Conservation (phyloP, 2,888 invertebrate species). For the Drosophila nigricruria region DNA sequence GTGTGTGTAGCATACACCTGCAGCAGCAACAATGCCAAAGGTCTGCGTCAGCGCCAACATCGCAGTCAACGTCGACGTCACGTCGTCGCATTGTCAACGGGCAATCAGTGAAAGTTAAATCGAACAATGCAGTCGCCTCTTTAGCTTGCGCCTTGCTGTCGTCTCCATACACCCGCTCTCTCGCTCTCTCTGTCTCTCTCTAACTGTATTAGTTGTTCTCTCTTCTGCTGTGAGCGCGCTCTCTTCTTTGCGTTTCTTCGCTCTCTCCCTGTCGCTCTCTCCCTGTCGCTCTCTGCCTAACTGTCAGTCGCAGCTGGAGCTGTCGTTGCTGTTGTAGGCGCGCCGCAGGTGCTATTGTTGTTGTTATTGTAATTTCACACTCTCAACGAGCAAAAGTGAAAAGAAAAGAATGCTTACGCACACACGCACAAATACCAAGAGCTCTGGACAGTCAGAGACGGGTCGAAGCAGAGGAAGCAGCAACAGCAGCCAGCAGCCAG, state of each 20-base stretch:
- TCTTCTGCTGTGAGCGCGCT: neutral
- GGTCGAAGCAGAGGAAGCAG: constrained; percentile 16
- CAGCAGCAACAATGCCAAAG: constrained; percentile 53
- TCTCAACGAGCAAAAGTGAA: constrained; percentile 65
- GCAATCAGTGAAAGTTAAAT: constrained; percentile 79
- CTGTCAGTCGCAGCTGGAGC: constrained; percentile 26
- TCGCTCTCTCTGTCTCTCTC: neutral
- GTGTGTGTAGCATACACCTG: constrained; percentile 34
- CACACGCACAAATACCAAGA: constrained; percentile 60
- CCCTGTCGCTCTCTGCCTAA: constrained; percentile 18
- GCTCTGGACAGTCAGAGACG: constrained; percentile 15
- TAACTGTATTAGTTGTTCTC: neutral
- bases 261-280: constrained; percentile 8
- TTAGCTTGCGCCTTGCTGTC: constrained; percentile 22
- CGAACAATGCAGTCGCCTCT: constrained; percentile 69
- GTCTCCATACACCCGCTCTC: constrained; percentile 1
- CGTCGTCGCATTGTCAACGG: constrained; percentile 70
- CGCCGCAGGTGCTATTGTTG: constrained; percentile 66
- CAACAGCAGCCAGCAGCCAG: neutral
- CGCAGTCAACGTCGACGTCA: constrained; percentile 13
- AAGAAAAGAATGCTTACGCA: constrained; percentile 71
- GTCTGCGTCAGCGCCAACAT: constrained; percentile 35
- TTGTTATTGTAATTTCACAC: constrained; percentile 70
- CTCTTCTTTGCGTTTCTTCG: constrained; percentile 8
- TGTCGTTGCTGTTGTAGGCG: constrained; percentile 40